Base-by-base conservation (phyloP, 2,888 invertebrate genomes). In the Eupithecia vulgata region DNA sequence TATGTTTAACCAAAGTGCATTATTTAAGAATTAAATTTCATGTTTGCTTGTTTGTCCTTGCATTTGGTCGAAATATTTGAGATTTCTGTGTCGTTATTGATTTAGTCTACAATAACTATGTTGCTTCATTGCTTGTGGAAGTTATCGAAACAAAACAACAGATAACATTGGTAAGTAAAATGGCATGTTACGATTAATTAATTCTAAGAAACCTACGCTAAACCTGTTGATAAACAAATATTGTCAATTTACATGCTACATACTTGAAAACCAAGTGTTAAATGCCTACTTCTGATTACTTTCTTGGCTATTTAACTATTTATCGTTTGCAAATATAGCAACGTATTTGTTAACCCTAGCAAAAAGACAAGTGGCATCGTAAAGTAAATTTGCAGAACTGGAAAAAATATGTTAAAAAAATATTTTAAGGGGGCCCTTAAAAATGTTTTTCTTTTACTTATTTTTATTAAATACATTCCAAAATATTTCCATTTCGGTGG, bases 131-230 rank as follows among this genome's bases (percentile, higher is more conserved):
- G 61, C 34, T 30, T 59, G 61, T 34, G 8, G 34, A 7, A 17
- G 17, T 17, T 34, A 61, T 34, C 61, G 34, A 61, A 61, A 34
- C 17, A 34, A 61, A 61, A 34, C 17, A 34, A 57, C 21, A 57
- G 61, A 61, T 61, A 61, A 61, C 61, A 61, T 15, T 61, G 57
- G 25, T 57, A 25, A 34, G 34, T 30, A 17, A 17, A 17, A 61
- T 61, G 34, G 17, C 61, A 17, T 61, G 61, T 61, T 61, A 61
- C 8, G 61, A 61, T 61, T 59, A 34, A 61, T 61, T 34, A 34
- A 21, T 61, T 34, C 61, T 34, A 17, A 34, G 61, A 61, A 61
- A 34, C 15, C 61, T 34, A 17, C 30, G 1, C 4, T 8, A 61
- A 61, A 61, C 61, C 30, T 34, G 61, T 34, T 34, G 61, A 61